Conservation (phyloP, 2,797 vertebrate genomes). For the Trichosurus vulpecula region DNA sequence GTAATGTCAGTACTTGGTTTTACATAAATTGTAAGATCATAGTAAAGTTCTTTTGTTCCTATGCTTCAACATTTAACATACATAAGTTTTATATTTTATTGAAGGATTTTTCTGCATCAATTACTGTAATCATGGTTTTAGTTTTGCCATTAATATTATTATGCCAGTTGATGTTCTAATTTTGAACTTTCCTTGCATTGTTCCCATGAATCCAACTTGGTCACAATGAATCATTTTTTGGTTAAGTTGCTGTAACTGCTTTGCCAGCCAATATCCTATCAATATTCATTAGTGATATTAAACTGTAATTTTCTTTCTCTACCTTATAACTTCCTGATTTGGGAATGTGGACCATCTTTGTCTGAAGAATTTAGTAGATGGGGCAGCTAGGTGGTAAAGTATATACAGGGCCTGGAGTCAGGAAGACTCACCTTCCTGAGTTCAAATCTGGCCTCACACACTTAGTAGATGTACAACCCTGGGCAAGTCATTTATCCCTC, state of each 20-base stretch:
- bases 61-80: not conserved
- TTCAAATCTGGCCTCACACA: not conserved
- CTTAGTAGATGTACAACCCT: not conserved
- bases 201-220: too few relatives aligned
- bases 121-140: not conserved
- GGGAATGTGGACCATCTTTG: not conserved
- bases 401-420: too few relatives aligned
- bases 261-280: not conserved
- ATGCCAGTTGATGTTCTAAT: not conserved
- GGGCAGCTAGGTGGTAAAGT: too few relatives aligned
- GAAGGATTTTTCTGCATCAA: not conserved
- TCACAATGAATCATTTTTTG: too few relatives aligned
- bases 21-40: not conserved
- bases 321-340: not conserved
- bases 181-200: not conserved
- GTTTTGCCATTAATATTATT: not conserved
- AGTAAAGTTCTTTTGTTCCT: not conserved
- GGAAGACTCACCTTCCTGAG: not conserved
- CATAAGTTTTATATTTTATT: not conserved
- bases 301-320: not conserved
- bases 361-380: not conserved
- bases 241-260: not conserved
- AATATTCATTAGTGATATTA: not conserved
- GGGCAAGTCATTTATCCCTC: not conserved
- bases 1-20: not conserved